Percentiles rank a stretch among this genome's conserved stretches.
These are phyloP conservation scores for Cricetomys ansorgei DNA, from an alignment of 2,113 vertebrate genomes.

Conservation along the genomic window DNA sequence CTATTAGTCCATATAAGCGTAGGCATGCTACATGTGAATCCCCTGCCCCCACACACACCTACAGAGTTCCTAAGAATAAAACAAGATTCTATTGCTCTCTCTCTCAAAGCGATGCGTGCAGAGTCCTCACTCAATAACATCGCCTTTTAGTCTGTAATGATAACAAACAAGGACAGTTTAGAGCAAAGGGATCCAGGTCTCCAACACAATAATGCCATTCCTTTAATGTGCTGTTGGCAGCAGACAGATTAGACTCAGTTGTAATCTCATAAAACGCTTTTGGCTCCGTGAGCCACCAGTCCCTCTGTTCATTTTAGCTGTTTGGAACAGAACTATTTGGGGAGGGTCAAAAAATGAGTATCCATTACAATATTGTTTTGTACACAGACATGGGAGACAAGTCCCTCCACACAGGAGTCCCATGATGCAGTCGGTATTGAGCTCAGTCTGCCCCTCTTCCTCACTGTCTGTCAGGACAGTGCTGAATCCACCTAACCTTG, in stretches of 20 bases:
- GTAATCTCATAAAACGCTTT: not conserved
- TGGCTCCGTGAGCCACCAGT: conserved; percentile 4
- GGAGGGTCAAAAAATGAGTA: not conserved
- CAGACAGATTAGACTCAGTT: not conserved
- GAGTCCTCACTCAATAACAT: not conserved
- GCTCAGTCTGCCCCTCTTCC: not conserved
- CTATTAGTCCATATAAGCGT: not conserved
- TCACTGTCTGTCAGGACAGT: not conserved
- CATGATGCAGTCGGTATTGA: not conserved
- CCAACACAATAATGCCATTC: not conserved
- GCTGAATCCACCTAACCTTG: not conserved
- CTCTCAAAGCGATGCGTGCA: not conserved
- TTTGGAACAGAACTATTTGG: conserved; percentile 4
- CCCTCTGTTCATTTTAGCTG: not conserved
- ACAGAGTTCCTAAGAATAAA: not conserved
- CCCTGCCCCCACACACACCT: not conserved
- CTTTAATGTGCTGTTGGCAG: not conserved
- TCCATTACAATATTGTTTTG: not conserved
- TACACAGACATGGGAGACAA: not conserved
- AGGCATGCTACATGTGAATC: accelerated
- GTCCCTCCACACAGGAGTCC: not conserved
- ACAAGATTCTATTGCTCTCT: not conserved
- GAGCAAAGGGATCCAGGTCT: conserved; percentile 11
- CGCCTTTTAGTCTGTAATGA: not conserved
- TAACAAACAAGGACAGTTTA: not conserved